Base-by-base conservation (phyloP, 2,113 vertebrate genomes). In the Potamarius usumacintae region DNA sequence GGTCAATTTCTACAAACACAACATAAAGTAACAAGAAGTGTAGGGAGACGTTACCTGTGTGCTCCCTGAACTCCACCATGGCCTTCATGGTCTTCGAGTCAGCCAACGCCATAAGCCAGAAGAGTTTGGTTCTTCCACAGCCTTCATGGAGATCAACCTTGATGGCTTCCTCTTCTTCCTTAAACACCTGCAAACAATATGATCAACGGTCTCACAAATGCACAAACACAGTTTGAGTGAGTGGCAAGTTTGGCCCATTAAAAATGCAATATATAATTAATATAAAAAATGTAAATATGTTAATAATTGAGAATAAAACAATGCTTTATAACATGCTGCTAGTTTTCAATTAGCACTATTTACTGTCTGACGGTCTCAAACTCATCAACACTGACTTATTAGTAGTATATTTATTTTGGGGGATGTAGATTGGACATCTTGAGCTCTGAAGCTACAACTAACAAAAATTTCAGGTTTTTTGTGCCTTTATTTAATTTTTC, bases 11-110 rank as follows among this genome's bases (percentile, higher is more conserved):
- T 69, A 86, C 22, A 27, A 67, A 67, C 42, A 25, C 53, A 63
- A 63, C 20, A 63, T n/a, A 85, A 22, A 80, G n/a, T 3, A 77
- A 22, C n/a, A 71, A 55, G 17, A 2, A 4, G 52, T 12, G 7
- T 53, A 17, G 52, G 4, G 34, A 71, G 7, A 58, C 18, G 12
- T 94, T 95, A 99, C 98, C 98, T 93, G 98, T 99, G 91, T 99
- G 98, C 92, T 99, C 98, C 94, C 98, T 96, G 48, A 99, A 99
- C 93, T 99, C 98, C 90, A 99, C 98, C 98, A 99, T 99, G 50
- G 98, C 98, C 92, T 99, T 99, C 98, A 99, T 99, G 48, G 98
- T 99, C 94, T 99, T 99, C 7, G 98, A 99, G 92, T 99, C 98
- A 4, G 98, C 98, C 88, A 99, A 91, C 22, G 98, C 98, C 98